Percentiles rank a stretch among this genome's conserved stretches.
These are phyloP conservation scores for Poecilia velifera DNA, from an alignment of 2,797 vertebrate species.

Conservation along the genomic window DNA sequence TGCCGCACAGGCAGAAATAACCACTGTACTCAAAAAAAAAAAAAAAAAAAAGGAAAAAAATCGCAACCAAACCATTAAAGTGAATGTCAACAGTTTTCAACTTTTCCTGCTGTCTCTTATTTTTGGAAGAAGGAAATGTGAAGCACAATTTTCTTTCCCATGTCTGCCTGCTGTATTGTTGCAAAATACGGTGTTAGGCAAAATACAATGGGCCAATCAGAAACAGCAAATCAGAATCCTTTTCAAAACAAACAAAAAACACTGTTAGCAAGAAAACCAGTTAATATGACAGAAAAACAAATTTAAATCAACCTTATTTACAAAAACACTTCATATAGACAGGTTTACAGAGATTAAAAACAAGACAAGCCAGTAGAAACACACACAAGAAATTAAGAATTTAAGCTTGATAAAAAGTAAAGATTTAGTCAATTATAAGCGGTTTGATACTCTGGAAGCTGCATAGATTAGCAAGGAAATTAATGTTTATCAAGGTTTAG, in stretches of 20 bases:
- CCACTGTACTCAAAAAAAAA: slow-evolving; percentile 84
- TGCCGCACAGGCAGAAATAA: slow-evolving; percentile 79
- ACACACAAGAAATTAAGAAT: neutral
- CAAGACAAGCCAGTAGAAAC: neutral
- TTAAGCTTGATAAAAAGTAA: neutral
- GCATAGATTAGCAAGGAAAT: neutral
- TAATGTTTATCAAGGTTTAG: neutral
- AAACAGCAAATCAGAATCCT: neutral
- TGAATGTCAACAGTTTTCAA: slow-evolving; percentile 79
- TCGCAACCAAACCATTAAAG: slow-evolving; percentile 83
- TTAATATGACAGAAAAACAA: neutral
- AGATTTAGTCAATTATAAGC: neutral
- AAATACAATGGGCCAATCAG: neutral
- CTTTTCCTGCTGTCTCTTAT: slow-evolving; percentile 23
- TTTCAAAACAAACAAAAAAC: neutral
- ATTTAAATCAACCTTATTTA: neutral
- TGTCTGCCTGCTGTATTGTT: neutral
- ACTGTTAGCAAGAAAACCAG: neutral
- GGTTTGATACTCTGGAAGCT: neutral
- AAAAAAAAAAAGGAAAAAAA: slow-evolving; percentile 23
- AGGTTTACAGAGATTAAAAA: neutral
- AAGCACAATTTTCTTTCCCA: neutral
- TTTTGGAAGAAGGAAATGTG: slow-evolving; percentile 11
- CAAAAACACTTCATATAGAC: neutral
- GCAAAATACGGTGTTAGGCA: neutral